Conservation (phyloP, 2,113 vertebrate genomes). For the Herpailurus yagouaroundi region DNA sequence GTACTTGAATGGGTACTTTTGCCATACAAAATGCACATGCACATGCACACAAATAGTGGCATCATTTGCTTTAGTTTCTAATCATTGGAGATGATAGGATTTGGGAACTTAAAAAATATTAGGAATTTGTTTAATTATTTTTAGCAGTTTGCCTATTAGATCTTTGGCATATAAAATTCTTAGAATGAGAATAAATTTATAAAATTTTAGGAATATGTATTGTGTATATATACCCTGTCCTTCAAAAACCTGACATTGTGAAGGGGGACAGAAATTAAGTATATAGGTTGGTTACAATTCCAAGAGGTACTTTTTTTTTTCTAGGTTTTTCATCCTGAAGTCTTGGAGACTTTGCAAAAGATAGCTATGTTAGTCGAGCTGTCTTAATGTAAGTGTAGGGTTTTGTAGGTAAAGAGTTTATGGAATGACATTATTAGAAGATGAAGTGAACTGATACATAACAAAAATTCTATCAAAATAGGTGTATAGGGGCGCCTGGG, state of each 20-base stretch:
- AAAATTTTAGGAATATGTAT: neutral
- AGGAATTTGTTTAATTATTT: conserved; percentile 36
- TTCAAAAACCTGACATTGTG: neutral
- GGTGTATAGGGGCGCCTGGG: neutral
- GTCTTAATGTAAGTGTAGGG: neutral
- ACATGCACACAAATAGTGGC: neutral
- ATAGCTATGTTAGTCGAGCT: neutral
- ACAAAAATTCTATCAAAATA: neutral
- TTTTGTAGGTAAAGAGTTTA: neutral
- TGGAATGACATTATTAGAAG: neutral
- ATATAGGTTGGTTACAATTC: neutral
- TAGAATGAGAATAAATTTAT: conserved; percentile 5
- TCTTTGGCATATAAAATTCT: neutral
- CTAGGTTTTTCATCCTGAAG: neutral
- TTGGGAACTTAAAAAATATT: conserved; percentile 24
- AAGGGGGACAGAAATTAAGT: neutral
- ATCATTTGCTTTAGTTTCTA: conserved; percentile 12
- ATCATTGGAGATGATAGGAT: neutral
- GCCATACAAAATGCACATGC: neutral
- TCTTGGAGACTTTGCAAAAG: neutral
- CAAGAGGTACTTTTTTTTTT: neutral
- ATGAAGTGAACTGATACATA: neutral
- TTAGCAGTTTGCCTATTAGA: conserved; percentile 3
- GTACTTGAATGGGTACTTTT: neutral
- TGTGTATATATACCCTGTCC: fast-evolving